Evolutionary conservation across 2,797 vertebrate genomes (phyloP).

Genomic region (Hippoglossus hippoglossus): DNA sequence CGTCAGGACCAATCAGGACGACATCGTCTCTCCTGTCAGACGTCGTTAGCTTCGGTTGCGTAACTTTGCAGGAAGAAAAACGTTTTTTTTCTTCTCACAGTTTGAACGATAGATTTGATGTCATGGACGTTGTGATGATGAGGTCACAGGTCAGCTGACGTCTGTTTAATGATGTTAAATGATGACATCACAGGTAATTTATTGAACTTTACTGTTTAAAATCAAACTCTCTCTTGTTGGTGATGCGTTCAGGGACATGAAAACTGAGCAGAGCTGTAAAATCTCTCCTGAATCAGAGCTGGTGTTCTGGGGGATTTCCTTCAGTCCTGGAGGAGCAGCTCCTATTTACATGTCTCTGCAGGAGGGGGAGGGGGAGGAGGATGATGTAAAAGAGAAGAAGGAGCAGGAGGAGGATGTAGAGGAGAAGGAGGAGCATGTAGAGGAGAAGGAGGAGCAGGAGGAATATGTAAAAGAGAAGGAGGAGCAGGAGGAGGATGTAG

Average conservation of each 20-base stretch:
- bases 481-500: too few relatives aligned
- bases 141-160: too few relatives aligned
- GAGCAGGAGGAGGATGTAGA: too few relatives aligned
- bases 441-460: neutral
- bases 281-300: neutral
- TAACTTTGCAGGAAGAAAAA: too few relatives aligned
- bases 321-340: neutral
- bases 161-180: too few relatives aligned
- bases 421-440: neutral
- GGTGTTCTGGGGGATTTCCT: conserved; percentile 57
- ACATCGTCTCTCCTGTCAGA: conserved; percentile 38
- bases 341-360: conserved; percentile 12
- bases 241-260: neutral
- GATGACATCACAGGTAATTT: too few relatives aligned
- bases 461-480: too few relatives aligned
- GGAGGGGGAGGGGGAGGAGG: neutral
- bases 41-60: conserved; percentile 6
- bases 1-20: too few relatives aligned
- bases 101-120: too few relatives aligned
- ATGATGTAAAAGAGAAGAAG: too few relatives aligned
- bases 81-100: too few relatives aligned
- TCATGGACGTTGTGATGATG: too few relatives aligned
- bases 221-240: neutral
- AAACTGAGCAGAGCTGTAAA: neutral
- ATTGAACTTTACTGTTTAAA: neutral